Conservation (phyloP, 2,888 invertebrate genomes). For the Sarcophaga carnaria region DNA sequence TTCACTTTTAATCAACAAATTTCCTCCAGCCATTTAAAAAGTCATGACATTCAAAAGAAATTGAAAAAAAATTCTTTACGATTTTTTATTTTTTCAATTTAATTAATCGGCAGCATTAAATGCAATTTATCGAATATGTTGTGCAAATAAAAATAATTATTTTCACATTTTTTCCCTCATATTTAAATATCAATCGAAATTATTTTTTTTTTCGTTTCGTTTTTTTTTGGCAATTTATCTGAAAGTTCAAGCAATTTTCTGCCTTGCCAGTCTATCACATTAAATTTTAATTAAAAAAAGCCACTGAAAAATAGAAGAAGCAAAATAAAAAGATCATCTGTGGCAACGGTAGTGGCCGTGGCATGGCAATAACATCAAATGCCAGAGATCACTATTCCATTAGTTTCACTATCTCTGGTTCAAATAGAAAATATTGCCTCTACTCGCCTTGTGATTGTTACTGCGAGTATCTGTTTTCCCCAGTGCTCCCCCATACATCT, state of each 20-base stretch:
- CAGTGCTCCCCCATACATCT: conserved; percentile 58
- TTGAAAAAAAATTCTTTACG: too few species aligned
- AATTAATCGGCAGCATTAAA: too few species aligned
- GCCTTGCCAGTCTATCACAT: conserved; percentile 69
- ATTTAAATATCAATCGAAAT: too few species aligned
- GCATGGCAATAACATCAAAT: conserved; percentile 31
- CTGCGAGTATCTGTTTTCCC: conserved; percentile 29
- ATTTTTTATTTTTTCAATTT: too few species aligned
- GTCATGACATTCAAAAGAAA: too few species aligned
- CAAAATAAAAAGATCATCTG: background rate
- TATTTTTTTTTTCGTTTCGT: background rate
- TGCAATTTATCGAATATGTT: too few species aligned
- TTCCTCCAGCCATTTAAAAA: too few species aligned
- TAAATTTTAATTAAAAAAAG: conserved; percentile 25
- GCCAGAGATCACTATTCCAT: conserved; percentile 56
- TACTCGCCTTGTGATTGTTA: background rate
- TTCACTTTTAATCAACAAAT: too few species aligned
- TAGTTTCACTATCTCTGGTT: conserved; percentile 49
- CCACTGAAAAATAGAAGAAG: background rate
- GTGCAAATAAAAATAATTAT: too few species aligned
- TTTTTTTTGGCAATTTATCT: conserved; percentile 64
- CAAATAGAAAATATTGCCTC: background rate
- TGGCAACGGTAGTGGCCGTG: conserved; percentile 27
- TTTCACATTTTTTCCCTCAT: too few species aligned
- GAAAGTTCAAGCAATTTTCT: conserved; percentile 65